A percentile compares a stretch with the other conserved stretches of the same genome.
phyloP scores from a whole-genome alignment of 2,888 invertebrate species.

The Clanis bilineata region DNA sequence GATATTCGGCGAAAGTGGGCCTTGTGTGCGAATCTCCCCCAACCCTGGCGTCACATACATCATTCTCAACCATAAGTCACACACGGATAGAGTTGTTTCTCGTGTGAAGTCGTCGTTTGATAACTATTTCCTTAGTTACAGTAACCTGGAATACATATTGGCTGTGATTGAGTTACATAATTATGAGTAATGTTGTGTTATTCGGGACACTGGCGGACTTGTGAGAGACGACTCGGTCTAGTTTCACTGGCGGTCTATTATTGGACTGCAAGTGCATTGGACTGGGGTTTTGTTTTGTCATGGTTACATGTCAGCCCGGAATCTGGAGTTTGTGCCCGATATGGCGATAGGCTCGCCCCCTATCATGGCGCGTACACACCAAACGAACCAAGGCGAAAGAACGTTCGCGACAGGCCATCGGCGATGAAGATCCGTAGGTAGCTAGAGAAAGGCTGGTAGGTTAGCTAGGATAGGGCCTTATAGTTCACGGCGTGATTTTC shows the following conservation, averaged over 20 bases:
- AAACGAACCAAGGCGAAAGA: too few species aligned
- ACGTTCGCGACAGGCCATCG: too few species aligned
- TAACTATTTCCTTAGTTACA: slow-evolving; percentile 12
- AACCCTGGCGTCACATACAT: neutral
- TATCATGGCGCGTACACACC: too few species aligned
- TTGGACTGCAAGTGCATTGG: neutral
- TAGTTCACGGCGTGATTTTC: too few species aligned
- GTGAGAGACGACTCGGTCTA: neutral
- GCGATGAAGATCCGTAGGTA: too few species aligned
- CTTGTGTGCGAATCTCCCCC: slow-evolving; percentile 37
- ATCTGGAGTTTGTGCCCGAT: too few species aligned
- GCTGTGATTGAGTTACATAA: slow-evolving; percentile 15
- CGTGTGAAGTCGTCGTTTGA: neutral
- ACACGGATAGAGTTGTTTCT: neutral
- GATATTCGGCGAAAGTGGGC: slow-evolving; percentile 57
- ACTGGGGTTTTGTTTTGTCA: too few species aligned
- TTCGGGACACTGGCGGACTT: neutral
- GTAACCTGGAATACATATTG: slow-evolving; percentile 18
- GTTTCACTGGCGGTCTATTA: neutral
- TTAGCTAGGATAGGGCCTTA: too few species aligned
- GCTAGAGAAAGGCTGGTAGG: too few species aligned
- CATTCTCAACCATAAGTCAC: neutral
- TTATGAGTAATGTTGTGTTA: slow-evolving; percentile 1
- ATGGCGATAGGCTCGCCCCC: too few species aligned
- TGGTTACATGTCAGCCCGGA: too few species aligned